Base-by-base conservation (phyloP, 2,888 invertebrate genomes). In the Galerucella pusilla region DNA sequence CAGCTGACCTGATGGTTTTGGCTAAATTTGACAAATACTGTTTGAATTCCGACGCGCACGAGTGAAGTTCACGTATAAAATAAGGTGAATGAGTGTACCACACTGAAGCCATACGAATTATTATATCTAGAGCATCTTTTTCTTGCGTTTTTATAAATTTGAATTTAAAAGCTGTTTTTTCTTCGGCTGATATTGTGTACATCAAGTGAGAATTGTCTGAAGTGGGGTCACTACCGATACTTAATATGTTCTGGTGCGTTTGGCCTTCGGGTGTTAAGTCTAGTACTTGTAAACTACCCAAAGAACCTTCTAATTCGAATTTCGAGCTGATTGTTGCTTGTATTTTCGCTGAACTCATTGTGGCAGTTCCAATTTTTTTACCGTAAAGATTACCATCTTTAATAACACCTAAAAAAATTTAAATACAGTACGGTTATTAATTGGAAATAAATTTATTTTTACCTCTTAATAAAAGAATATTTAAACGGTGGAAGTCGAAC, bases 11-110 rank as follows among this genome's bases (percentile, higher is more conserved):
- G 81, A 98, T 94, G 68, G 96, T 95, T 71, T 93, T 91, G 14
- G 96, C 96, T 79, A 97, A 90, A 86, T 94, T 93, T 71, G 94
- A 92, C 81, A 95, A 89, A 88, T 97, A 97, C 85, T 96, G 95
- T 85, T 95, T 94, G 88, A 97, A 97, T 88, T 97, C 96, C 14
- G 94, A 93, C 12, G 96, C 94, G 87, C 97, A 98, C 57, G 94
- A 94, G 82, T 94, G 93, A 76, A 98, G 89, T 87, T 97, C 97
- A 49, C 92, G 91, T 71, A 98, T 90, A 84, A 98, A 92, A 79
- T 93, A 92, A 0, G 96, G 95, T 69, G 96, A 96, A 88, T 98
- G 98, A 4, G 96, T 96, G 89, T 97, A 98, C 91, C 96, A 96
- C 74, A 98, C 94, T 54, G 96, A 95, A 1, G 96, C 97, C 92